These are phyloP conservation scores for Boloria selene DNA, from an alignment of 2,888 invertebrate species.

Conservation along the genomic window DNA sequence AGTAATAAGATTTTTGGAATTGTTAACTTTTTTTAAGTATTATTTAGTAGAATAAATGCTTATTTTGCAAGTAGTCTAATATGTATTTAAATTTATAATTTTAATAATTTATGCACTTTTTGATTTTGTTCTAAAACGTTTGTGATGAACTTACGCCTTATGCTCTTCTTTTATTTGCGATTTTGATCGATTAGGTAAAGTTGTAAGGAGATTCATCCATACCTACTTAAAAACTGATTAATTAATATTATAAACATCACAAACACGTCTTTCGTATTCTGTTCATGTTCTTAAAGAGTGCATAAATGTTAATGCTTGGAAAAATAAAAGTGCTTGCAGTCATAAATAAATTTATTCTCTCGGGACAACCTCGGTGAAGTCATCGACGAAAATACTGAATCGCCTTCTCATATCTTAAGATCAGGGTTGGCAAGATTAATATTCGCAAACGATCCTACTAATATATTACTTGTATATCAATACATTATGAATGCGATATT, in stretches of 20 bases:
- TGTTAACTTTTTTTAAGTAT: background rate
- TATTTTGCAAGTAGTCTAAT: too few relatives aligned
- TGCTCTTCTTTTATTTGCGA: too few relatives aligned
- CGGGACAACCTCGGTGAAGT: slow-evolving; percentile 61
- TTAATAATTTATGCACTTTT: too few relatives aligned
- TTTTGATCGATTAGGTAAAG: too few relatives aligned
- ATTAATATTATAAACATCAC: background rate
- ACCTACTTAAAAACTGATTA: too few relatives aligned
- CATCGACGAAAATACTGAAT: slow-evolving; percentile 62
- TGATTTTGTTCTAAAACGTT: too few relatives aligned
- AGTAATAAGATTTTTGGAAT: background rate
- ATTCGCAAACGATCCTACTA: slow-evolving; percentile 4
- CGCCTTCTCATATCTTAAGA: slow-evolving; percentile 14
- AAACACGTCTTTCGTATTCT: background rate
- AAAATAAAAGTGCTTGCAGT: slow-evolving; percentile 53
- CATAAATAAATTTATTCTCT: slow-evolving; percentile 55
- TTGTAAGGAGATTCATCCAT: too few relatives aligned
- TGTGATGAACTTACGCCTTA: too few relatives aligned
- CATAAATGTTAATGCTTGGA: slow-evolving; percentile 42
- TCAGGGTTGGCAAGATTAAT: slow-evolving; percentile 31
- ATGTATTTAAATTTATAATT: too few relatives aligned
- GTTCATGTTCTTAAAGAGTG: slow-evolving; percentile 21
- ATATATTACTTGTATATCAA: background rate
- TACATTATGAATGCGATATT: background rate
- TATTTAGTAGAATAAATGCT: too few relatives aligned